Evolutionary conservation across 2,888 invertebrate species (phyloP), one percentile per base, ranked within the genome.

Genomic region (Hirtodrosophila histrioides): DNA sequence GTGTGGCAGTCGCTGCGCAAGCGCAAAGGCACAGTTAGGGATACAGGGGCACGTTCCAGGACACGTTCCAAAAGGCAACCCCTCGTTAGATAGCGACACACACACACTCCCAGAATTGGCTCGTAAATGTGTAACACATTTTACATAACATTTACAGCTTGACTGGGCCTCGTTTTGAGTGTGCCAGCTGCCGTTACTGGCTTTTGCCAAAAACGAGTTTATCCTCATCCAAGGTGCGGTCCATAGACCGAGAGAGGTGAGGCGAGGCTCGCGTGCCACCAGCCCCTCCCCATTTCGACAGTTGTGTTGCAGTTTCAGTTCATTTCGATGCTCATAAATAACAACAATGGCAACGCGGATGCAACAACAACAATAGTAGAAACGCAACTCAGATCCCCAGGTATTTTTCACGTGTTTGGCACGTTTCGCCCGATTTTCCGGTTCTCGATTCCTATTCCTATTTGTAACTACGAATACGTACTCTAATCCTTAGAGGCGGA

Each of bases 321-420:
- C 80, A 81, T 85, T 81, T 81, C 79, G 73, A 73, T 78, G 86
- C 82, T 82, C 86, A 87, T 86, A 87, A 85, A 87, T 85, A 79
- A 87, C 77, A 69, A 77, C 68, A 80, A 80, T 68, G 51, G 62
- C 54, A 55, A 23, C 51, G 61, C 61, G 66, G 53, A 63, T 77
- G 74, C 78, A 73, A 60, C 55, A 58, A 37, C 35, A 57, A 31
- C 45, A 56, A 27, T 23, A 44, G 37, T 55, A 64, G 50, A 45
- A 41, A 57, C 40, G 66, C 70, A 69, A 54, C 70, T 12, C 41
- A 35, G 77, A 79, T 89, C 86, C 88, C 89, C 75, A 81, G 88
- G 89, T 81, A 89, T 89, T 89, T 89, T 88, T 88, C 89, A 89
- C 89, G 89, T 89, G 90, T 73, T 79, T 76, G 88, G 72, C 90